Percentiles rank a stretch among this genome's conserved stretches.
Evolutionary conservation across 2,797 vertebrate species (phyloP).

Genomic region (Dendrocincla tyrannina): DNA sequence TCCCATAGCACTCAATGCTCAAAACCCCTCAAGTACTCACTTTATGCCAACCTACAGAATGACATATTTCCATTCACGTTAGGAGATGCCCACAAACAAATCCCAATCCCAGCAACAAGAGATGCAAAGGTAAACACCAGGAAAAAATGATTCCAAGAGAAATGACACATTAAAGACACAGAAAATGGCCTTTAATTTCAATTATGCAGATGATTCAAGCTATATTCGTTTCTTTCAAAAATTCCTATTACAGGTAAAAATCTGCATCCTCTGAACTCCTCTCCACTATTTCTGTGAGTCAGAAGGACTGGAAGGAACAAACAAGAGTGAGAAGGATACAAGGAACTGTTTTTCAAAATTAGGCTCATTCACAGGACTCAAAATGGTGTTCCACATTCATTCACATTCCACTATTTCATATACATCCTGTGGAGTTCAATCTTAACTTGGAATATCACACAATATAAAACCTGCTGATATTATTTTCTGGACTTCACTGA

Average conservation of each 20-base stretch:
- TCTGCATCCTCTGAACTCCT: not conserved
- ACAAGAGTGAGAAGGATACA: not conserved
- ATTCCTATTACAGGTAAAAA: not conserved
- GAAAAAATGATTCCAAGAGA: not conserved
- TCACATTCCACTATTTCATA: not conserved
- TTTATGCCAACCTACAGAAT: not conserved
- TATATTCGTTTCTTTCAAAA: not conserved
- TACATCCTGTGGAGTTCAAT: not conserved
- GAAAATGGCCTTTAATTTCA: not conserved
- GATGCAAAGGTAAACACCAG: not conserved
- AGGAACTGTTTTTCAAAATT: not conserved
- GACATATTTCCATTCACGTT: not conserved
- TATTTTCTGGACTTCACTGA: not conserved
- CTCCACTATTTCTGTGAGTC: not conserved
- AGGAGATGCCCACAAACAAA: not conserved
- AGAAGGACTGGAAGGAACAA: not conserved
- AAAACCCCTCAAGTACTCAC: fast-evolving
- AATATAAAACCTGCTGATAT: not conserved
- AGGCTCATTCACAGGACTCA: not conserved
- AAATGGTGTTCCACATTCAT: not conserved
- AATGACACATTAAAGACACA: not conserved
- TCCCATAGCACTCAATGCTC: not conserved
- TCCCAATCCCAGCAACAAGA: not conserved
- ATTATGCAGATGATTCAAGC: not conserved
- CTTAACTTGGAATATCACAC: not conserved